Evolutionary conservation across 2,888 invertebrate species (phyloP).

Genomic region (Nomada goodeniana): DNA sequence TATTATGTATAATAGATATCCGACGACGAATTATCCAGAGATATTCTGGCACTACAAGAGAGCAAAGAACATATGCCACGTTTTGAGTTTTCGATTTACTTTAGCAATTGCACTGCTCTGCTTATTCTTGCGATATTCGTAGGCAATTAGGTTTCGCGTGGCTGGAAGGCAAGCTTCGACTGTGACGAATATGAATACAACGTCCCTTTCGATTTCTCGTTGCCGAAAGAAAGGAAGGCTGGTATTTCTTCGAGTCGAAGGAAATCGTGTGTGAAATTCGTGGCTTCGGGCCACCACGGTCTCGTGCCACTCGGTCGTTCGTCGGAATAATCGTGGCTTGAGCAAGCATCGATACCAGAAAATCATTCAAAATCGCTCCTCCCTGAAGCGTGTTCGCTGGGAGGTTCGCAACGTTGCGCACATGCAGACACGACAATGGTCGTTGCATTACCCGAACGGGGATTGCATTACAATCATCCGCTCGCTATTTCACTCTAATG

Average conservation of each 20-base stretch:
- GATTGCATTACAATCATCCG: constrained; percentile 23
- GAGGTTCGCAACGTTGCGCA: neutral
- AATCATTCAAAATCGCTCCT: constrained; percentile 40
- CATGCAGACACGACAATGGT: constrained; percentile 18
- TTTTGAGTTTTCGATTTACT: neutral
- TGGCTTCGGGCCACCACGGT: constrained; percentile 34
- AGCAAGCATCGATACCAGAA: constrained; percentile 37
- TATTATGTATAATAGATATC: neutral
- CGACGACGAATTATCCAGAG: neutral
- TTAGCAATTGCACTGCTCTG: neutral
- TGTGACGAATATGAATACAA: constrained; percentile 24
- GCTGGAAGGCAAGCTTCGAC: neutral
- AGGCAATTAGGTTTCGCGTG: neutral
- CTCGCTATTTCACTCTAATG: constrained; percentile 20
- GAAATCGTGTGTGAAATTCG: constrained; percentile 51
- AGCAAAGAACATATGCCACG: too few relatives aligned
- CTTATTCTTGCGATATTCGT: neutral
- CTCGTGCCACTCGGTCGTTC: constrained; percentile 37
- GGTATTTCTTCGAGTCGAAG: constrained; percentile 19
- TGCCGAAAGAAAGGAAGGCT: neutral
- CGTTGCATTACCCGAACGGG: constrained; percentile 27
- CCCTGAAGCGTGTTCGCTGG: constrained; percentile 33
- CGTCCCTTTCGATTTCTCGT: constrained; percentile 10
- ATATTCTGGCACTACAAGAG: neutral
- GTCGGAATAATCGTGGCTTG: constrained; percentile 36